These are phyloP conservation scores for Sylvilagus floridanus DNA, from an alignment of 2,797 vertebrate species.

Conservation along the genomic window DNA sequence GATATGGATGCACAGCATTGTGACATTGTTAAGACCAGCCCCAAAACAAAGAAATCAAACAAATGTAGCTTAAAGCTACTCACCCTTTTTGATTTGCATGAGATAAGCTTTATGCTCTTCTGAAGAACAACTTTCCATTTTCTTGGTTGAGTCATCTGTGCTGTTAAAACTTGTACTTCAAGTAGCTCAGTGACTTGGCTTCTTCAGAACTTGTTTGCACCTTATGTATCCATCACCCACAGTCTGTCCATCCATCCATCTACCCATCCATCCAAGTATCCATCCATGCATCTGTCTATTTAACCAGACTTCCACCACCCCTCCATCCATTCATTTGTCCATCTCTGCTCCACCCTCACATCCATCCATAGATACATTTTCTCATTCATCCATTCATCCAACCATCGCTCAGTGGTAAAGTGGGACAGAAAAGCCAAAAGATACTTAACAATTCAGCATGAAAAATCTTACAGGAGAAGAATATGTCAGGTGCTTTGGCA, in stretches of 20 bases:
- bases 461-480: background rate
- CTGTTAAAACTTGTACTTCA: conserved; percentile 16
- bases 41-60: background rate
- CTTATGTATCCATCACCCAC: background rate
- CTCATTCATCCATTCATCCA: no score
- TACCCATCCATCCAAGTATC: no score
- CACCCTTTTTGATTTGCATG: background rate
- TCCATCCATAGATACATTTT: background rate
- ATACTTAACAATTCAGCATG: background rate
- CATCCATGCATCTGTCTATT: background rate
- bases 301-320: background rate
- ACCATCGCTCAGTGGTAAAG: background rate
- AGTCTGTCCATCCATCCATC: background rate
- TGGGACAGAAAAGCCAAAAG: background rate
- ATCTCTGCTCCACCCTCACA: background rate
- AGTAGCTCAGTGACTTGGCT: conserved; percentile 22
- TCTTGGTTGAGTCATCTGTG: background rate
- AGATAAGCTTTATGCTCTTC: background rate
- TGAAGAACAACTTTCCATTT: background rate
- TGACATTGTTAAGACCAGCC: background rate
- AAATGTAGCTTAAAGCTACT: background rate
- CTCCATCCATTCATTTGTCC: no score
- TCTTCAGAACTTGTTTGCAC: background rate
- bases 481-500: background rate
- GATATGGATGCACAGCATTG: background rate